Conservation (phyloP, 2,113 vertebrate genomes). For the Sterna hirundo region DNA sequence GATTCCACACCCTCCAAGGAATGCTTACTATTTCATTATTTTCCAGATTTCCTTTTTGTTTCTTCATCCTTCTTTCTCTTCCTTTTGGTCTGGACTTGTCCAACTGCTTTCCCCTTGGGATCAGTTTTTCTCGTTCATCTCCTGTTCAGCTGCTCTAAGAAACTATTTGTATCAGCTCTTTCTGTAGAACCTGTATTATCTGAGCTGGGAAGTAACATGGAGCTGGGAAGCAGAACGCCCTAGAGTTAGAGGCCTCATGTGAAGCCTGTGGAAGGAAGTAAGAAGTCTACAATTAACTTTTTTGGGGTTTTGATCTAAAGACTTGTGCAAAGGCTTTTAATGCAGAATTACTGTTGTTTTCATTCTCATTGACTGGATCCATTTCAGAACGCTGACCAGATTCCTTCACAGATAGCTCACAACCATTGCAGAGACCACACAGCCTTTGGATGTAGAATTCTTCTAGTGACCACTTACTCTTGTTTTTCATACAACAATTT, state of each 20-base stretch:
- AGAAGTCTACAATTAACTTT: not conserved
- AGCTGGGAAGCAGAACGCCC: not conserved
- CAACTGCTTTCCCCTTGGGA: not conserved
- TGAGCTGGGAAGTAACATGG: not conserved
- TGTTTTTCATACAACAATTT: not conserved
- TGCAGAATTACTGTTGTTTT: not conserved
- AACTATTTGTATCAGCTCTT: not conserved
- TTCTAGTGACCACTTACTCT: not conserved
- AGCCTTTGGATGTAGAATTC: not conserved
- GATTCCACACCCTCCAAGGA: not conserved
- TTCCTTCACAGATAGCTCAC: not conserved
- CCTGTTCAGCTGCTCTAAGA: not conserved
- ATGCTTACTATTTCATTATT: not conserved
- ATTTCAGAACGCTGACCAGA: not conserved
- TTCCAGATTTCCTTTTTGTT: not conserved
- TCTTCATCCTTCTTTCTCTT: not conserved
- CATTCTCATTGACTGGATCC: not conserved
- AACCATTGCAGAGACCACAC: too few relatives aligned
- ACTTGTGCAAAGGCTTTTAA: not conserved
- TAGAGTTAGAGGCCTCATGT: not conserved
- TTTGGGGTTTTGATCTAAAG: not conserved
- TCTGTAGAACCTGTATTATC: not conserved
- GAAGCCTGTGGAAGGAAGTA: not conserved
- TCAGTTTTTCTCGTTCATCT: not conserved
- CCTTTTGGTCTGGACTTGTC: not conserved